Conservation (phyloP, 2,888 invertebrate genomes). For the Dryomyza anilis region DNA sequence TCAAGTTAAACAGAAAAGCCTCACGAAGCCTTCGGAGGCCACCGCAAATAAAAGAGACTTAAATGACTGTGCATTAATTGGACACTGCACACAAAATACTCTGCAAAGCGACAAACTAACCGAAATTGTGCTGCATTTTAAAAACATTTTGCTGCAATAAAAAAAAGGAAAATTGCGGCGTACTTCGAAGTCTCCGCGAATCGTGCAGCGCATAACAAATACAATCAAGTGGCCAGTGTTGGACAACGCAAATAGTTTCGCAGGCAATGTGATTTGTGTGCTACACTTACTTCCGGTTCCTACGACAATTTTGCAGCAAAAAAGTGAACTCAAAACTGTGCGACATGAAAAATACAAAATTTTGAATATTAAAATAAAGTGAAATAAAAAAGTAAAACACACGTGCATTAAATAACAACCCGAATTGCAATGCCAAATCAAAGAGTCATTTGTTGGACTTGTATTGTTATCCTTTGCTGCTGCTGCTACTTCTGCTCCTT, state of each 20-base stretch:
- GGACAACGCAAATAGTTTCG: too few species aligned
- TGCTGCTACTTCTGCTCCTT: not conserved
- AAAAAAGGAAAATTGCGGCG: not conserved
- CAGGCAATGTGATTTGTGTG: not conserved
- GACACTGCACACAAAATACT: too few species aligned
- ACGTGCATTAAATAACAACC: constrained; percentile 54
- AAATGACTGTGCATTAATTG: too few species aligned
- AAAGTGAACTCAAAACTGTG: not conserved
- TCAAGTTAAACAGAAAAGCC: too few species aligned
- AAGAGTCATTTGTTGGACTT: constrained; percentile 44
- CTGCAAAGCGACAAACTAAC: constrained; percentile 13
- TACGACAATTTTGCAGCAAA: constrained; percentile 1
- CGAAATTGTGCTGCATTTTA: not conserved
- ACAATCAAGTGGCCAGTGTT: constrained; percentile 10
- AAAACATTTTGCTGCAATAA: not conserved
- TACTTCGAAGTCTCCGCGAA: constrained; percentile 15
- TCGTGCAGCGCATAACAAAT: constrained; percentile 30
- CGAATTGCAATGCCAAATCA: constrained; percentile 35
- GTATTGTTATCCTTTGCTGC: not conserved
- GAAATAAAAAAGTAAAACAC: constrained; percentile 29
- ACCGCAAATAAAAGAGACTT: too few species aligned
- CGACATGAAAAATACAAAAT: not conserved
- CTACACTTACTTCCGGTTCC: not conserved
- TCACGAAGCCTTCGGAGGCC: too few species aligned
- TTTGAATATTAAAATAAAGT: not conserved